Evolutionary conservation across 64 coral and sea anemone species (phyloP).

Genomic region (Montipora cactus): DNA sequence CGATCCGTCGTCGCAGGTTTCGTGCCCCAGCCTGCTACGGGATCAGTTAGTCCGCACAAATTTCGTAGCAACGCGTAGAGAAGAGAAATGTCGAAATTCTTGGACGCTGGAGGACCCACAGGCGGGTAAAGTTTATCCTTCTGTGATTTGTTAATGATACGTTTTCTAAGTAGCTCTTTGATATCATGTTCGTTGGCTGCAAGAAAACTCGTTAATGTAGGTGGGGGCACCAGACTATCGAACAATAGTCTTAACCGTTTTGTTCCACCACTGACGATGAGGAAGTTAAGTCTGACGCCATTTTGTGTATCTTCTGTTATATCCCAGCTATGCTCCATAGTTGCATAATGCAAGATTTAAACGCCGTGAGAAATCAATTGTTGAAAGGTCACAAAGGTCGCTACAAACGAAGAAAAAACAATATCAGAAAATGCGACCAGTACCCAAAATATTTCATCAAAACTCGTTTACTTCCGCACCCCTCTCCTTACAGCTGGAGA

Average conservation of each 20-base stretch:
- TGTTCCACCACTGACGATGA: constrained; percentile 61
- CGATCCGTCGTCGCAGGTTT: constrained; percentile 57
- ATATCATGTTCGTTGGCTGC: constrained; percentile 6
- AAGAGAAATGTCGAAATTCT: constrained; percentile 65
- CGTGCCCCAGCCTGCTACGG: constrained; percentile 61
- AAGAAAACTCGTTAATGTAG: constrained; percentile 6
- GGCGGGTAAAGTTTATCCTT: constrained; percentile 76
- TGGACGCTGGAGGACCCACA: background rate
- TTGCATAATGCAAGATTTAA: background rate
- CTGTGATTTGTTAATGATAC: constrained; percentile 52
- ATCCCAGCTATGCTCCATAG: background rate
- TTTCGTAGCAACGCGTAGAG: constrained; percentile 60
- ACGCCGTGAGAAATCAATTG: background rate
- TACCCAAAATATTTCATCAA: no score
- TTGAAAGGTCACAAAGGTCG: background rate
- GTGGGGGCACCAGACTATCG: constrained; percentile 6
- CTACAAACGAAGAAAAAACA: background rate
- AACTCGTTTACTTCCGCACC: no score
- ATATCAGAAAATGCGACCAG: background rate
- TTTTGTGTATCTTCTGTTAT: background rate
- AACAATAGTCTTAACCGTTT: constrained; percentile 29
- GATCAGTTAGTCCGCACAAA: constrained; percentile 55
- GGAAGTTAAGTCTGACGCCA: constrained; percentile 24
- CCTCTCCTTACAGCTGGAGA: no score
- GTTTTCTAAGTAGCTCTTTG: background rate